Evolutionary conservation across 2,113 vertebrate genomes (phyloP).

Genomic region (Potamarius usumacintae): DNA sequence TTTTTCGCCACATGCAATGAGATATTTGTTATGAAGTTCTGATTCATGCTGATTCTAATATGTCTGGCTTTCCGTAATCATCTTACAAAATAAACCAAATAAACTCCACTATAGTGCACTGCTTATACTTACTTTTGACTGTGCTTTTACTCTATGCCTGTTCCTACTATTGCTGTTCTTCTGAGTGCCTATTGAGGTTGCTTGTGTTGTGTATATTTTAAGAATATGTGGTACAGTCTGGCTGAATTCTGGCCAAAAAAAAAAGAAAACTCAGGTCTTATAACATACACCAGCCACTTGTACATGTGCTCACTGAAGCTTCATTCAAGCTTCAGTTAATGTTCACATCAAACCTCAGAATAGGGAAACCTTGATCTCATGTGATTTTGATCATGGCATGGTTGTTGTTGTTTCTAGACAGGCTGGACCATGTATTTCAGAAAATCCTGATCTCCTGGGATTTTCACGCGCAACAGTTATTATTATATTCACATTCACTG

Average conservation of each 20-base stretch:
- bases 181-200: neutral
- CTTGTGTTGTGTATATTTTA: neutral
- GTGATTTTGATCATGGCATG: neutral
- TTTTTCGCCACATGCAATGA: neutral
- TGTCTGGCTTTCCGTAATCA: neutral
- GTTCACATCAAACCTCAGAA: neutral
- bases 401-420: neutral
- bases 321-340: neutral
- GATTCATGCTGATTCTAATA: neutral
- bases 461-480: neutral
- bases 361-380: neutral
- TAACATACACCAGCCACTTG: neutral
- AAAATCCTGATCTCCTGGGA: neutral
- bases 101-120: neutral
- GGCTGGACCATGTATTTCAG: neutral
- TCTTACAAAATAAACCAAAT: neutral
- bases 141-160: neutral
- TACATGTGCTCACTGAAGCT: neutral
- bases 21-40: neutral
- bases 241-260: neutral
- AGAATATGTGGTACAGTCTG: neutral
- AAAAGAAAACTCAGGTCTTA: neutral
- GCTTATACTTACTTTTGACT: neutral
- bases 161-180: neutral
- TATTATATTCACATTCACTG: neutral